Conservation (phyloP, 2,797 vertebrate genomes). For the Clangula hyemalis region DNA sequence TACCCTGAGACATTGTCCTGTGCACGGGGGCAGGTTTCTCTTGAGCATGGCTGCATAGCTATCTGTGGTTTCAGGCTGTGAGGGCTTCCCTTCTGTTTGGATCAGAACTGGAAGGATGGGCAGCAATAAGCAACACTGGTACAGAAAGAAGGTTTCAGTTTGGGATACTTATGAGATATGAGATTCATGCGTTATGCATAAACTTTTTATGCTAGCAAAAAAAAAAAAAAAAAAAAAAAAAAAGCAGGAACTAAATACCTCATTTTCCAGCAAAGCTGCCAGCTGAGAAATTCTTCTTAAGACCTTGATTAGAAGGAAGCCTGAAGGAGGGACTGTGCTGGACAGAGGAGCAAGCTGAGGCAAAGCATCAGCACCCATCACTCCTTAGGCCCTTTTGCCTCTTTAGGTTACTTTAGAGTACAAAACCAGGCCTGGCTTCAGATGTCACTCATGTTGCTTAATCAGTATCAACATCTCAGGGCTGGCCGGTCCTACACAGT, state of each 20-base stretch:
- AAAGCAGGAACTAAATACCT: background rate
- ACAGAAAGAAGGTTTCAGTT: background rate
- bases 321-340: background rate
- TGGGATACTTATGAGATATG: background rate
- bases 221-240: background rate
- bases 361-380: background rate
- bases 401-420: background rate
- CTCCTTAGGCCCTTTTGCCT: background rate
- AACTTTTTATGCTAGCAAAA: background rate
- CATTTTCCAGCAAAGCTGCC: background rate
- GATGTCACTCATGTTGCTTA: background rate
- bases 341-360: background rate
- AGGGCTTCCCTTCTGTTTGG: background rate
- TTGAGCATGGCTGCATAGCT: background rate
- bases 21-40: accelerated
- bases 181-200: background rate
- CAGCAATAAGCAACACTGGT: background rate
- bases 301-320: background rate
- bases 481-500: background rate
- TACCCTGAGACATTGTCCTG: background rate
- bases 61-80: accelerated
- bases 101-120: background rate
- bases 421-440: background rate
- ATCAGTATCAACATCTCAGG: background rate
- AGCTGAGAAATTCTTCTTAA: background rate